A percentile compares a stretch with the other conserved stretches of the same genome.
phyloP scores from a whole-genome alignment of 2,888 invertebrate genomes.

The Lithophane leautieri region DNA sequence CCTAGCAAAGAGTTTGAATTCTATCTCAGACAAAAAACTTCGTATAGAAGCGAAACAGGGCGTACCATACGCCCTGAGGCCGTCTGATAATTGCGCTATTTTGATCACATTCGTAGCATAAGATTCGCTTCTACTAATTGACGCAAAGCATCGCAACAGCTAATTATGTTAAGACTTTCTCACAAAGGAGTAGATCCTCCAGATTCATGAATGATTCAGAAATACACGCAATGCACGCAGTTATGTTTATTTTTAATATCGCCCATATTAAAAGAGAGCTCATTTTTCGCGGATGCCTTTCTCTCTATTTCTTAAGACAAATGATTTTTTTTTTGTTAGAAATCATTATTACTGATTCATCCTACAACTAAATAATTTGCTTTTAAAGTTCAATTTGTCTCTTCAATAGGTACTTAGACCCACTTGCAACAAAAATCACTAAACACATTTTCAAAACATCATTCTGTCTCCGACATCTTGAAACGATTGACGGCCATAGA shows the following conservation, averaged over 20 bases:
- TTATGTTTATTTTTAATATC: not conserved
- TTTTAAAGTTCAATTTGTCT: not conserved
- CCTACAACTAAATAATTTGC: not conserved
- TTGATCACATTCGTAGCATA: not conserved
- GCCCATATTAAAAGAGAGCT: not conserved
- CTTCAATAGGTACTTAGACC: not conserved
- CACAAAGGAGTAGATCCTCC: not conserved
- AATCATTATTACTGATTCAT: not conserved
- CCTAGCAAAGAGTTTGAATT: not conserved
- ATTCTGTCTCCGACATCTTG: not conserved
- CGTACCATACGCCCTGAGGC: not conserved
- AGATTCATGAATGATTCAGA: not conserved
- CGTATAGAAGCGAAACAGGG: no score
- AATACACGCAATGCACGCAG: not conserved
- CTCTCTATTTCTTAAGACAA: not conserved
- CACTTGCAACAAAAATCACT: not conserved
- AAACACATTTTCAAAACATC: not conserved
- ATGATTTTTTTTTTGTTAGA: not conserved
- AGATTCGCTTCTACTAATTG: not conserved
- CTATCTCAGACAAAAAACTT: not conserved
- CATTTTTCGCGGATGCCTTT: not conserved
- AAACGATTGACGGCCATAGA: not conserved
- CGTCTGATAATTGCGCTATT: not conserved
- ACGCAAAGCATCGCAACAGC: constrained; percentile 28
- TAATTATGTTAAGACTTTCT: not conserved